Evolutionary conservation across 2,888 invertebrate species (phyloP), one percentile per base, ranked within the genome.

Genomic region (Geotrupes spiniger): DNA sequence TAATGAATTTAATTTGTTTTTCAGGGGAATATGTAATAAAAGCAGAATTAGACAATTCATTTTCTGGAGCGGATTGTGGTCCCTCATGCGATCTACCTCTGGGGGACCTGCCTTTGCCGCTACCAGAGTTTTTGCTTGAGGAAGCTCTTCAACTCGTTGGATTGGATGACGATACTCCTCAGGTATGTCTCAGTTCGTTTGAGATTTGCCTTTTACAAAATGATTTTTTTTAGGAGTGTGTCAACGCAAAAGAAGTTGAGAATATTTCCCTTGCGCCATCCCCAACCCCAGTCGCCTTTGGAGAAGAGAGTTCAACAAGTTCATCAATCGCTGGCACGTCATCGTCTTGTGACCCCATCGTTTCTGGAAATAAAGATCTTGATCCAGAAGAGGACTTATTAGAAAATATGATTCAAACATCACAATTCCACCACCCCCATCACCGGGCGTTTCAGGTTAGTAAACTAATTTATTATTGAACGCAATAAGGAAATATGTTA

Each of bases 101-200:
- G 60, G 81, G 78, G 69, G 76, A 80, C 36, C 72, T 73, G 28
- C 61, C 76, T 25, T 66, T 78, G 51, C 76, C 77, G 52, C 66
- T 78, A 43, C 75, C 78, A 57, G 78, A 83, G 64, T 83, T 84
- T 64, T 80, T 85, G 39, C 78, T 87, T 38, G 87, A 87, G 68
- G 86, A 87, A 69, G 85, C 86, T 28, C 77, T 87, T 4, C 83
- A 84, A 66, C 77, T 87, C 36, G 85, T 85, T n/a, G 86, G 83
- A 59, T 79, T 87, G 61, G 83, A 86, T 63, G 84, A 84, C 65
- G 76, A 74, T 63, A 68, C 74, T 54, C 69, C 72, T 58, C 74
- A 77, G 74, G 78, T 78, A 66, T 14, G 27, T 28, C 1, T 2
- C 3, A 21, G 6, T 4, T 21, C 4, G 3, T 21, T 21, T 21